These are phyloP conservation scores for Montipora capitata DNA, from an alignment of 92 coral and sea anemone species.

Conservation along the genomic window DNA sequence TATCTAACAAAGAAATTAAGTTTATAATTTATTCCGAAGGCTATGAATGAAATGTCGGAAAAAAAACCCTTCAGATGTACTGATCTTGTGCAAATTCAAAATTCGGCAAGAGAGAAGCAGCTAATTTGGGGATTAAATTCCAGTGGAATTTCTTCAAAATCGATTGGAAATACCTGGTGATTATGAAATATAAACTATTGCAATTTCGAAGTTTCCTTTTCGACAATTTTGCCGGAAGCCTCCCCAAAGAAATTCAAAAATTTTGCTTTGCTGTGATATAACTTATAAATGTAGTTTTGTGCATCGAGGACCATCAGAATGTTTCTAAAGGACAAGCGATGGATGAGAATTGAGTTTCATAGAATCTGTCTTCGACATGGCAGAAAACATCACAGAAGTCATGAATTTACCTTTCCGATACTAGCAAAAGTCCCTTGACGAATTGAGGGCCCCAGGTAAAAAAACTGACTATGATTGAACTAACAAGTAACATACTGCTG, in stretches of 20 bases:
- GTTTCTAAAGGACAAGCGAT: neutral
- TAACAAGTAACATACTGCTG: too few relatives aligned
- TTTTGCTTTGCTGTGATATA: neutral
- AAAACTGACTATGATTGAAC: too few relatives aligned
- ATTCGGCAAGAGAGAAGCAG: neutral
- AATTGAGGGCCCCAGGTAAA: too few relatives aligned
- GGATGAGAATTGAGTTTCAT: neutral
- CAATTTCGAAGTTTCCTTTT: neutral
- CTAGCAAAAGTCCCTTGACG: neutral
- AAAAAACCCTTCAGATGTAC: neutral
- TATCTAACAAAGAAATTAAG: constrained; percentile 46
- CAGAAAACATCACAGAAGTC: neutral
- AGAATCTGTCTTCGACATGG: neutral
- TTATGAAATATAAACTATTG: too few relatives aligned
- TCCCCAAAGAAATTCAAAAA: neutral
- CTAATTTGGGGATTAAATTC: neutral
- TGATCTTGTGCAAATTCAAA: neutral
- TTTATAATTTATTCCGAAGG: constrained; percentile 31
- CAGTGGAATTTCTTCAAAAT: neutral
- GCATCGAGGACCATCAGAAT: neutral
- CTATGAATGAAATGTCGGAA: constrained; percentile 33
- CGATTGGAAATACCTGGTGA: neutral
- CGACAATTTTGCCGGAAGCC: neutral
- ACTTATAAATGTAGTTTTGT: neutral
- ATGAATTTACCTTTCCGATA: too few relatives aligned